Evolutionary conservation across 2,888 invertebrate genomes (phyloP).

Genomic region (Linnaemya vulpina): DNA sequence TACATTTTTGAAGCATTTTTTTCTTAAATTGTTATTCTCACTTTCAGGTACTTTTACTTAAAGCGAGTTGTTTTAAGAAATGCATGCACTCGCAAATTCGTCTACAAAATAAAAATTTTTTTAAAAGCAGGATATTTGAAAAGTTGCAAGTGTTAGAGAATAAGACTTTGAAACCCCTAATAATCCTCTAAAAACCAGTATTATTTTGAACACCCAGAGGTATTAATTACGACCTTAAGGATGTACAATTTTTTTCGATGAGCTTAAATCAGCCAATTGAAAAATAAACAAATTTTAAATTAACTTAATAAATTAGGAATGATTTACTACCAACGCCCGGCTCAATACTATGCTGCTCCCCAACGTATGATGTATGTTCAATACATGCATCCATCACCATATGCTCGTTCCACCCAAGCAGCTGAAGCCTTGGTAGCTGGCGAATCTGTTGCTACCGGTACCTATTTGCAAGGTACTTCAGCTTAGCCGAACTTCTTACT

Average conservation of each 20-base stretch:
- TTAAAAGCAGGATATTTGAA: not conserved
- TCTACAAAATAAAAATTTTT: too few species aligned
- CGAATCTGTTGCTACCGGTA: slow-evolving; percentile 81
- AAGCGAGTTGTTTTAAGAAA: too few species aligned
- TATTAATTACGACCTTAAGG: not conserved
- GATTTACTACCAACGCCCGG: slow-evolving; percentile 80
- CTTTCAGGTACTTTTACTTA: too few species aligned
- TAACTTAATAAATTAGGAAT: slow-evolving; percentile 75
- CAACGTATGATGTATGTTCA: slow-evolving; percentile 81
- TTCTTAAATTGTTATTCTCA: too few species aligned
- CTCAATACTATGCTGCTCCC: slow-evolving; percentile 76
- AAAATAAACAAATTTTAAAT: slow-evolving; percentile 2
- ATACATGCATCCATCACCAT: slow-evolving; percentile 80
- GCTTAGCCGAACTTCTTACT: not conserved
- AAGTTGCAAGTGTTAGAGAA: too few species aligned
- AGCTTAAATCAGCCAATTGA: not conserved
- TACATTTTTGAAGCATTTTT: too few species aligned
- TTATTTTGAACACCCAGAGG: too few species aligned
- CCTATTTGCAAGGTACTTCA: slow-evolving; percentile 81
- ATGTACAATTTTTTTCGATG: not conserved
- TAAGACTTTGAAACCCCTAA: too few species aligned
- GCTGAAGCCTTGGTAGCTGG: slow-evolving; percentile 82
- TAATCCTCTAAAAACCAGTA: too few species aligned
- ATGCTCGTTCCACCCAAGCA: slow-evolving; percentile 80
- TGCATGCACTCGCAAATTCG: too few species aligned